phyloP scores from a whole-genome alignment of 2,113 vertebrate species.

The Labeo rohita region DNA sequence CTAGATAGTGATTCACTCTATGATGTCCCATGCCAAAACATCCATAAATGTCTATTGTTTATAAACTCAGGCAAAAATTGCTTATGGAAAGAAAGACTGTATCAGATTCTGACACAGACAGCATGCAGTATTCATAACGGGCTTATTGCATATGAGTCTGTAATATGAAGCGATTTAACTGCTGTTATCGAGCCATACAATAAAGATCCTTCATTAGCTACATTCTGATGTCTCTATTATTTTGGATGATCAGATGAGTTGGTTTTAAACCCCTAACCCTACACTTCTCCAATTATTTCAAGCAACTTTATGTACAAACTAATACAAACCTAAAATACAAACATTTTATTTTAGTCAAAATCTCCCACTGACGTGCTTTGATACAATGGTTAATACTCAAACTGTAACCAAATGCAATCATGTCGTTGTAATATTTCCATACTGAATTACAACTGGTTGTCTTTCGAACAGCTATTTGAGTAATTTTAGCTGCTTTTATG shows the following conservation, averaged over 20 bases:
- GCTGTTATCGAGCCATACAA: conserved; percentile 42
- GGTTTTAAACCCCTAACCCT: no score
- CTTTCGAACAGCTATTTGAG: not conserved
- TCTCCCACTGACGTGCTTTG: not conserved
- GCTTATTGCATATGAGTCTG: conserved; percentile 22
- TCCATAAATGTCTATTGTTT: conserved; percentile 26
- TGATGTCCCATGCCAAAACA: conserved; percentile 18
- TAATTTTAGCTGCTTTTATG: not conserved
- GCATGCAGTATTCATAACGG: conserved; percentile 10
- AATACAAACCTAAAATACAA: not conserved
- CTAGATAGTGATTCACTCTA: not conserved
- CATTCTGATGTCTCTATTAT: not conserved
- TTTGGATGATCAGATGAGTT: not conserved
- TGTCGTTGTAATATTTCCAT: not conserved
- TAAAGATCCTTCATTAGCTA: conserved; percentile 38
- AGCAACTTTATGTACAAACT: not conserved
- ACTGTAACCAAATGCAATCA: not conserved
- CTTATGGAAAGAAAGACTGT: conserved; percentile 10
- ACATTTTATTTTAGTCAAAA: not conserved
- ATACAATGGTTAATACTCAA: not conserved
- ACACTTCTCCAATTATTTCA: not conserved
- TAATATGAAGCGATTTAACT: not conserved
- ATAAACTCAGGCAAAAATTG: conserved; percentile 29
- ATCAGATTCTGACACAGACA: conserved; percentile 29
- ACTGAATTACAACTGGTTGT: not conserved